A percentile compares a stretch with the other conserved stretches of the same genome.
Conservation (phyloP, 2,113 vertebrate genomes). For the Rynchops niger region DNA sequence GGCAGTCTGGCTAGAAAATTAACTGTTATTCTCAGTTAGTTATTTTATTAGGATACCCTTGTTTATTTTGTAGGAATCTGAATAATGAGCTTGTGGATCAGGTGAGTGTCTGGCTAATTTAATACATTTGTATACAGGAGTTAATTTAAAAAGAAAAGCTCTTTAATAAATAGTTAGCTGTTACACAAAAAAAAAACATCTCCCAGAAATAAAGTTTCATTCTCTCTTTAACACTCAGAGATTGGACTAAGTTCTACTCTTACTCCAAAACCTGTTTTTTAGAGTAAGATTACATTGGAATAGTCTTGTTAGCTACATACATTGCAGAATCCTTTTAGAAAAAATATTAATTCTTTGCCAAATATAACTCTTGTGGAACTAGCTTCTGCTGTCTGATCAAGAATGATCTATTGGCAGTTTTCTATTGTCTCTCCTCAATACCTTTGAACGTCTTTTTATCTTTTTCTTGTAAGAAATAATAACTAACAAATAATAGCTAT, state of each 20-base stretch:
- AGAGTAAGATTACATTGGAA: background rate
- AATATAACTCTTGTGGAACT: background rate
- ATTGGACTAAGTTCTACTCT: background rate
- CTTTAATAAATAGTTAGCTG: background rate
- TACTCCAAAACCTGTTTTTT: background rate
- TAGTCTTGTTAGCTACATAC: background rate
- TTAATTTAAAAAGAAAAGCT: background rate
- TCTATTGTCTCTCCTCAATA: background rate
- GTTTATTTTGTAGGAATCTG: background rate
- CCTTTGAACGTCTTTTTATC: background rate
- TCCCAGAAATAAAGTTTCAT: background rate
- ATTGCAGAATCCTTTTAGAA: background rate
- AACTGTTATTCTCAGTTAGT: background rate
- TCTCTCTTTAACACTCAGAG: background rate
- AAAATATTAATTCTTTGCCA: background rate
- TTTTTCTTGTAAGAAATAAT: background rate
- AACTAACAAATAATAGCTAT: background rate
- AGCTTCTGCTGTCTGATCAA: background rate
- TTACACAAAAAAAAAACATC: background rate
- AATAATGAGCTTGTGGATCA: background rate
- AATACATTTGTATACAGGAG: background rate
- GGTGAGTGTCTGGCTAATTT: background rate
- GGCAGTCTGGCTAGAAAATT: background rate
- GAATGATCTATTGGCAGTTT: background rate
- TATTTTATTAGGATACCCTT: background rate